These are phyloP conservation scores for Nyleta sp. DNA, from an alignment of 2,888 invertebrate genomes.

Conservation along the genomic window DNA sequence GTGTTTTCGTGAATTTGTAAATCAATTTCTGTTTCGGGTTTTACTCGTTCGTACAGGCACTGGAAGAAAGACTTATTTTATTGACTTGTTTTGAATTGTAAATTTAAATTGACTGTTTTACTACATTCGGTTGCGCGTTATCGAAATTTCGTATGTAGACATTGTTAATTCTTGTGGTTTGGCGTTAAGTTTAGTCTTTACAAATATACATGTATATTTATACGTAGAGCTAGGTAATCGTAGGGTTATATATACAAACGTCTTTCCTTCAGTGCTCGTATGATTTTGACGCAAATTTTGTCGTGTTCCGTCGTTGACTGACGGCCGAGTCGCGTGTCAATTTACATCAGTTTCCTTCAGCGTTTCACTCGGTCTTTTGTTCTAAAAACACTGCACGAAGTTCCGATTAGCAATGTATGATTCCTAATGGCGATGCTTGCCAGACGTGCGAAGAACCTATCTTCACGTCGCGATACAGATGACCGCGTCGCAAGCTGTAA, in stretches of 20 bases:
- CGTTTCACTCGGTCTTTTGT: slow-evolving; percentile 55
- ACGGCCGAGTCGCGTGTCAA: slow-evolving; percentile 49
- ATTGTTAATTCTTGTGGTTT: neutral
- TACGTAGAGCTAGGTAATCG: neutral
- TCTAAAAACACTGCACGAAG: slow-evolving; percentile 62
- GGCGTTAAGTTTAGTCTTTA: slow-evolving; percentile 7
- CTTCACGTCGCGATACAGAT: slow-evolving; percentile 65
- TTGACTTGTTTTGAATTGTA: slow-evolving; percentile 5
- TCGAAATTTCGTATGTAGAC: neutral
- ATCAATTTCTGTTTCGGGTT: slow-evolving; percentile 26
- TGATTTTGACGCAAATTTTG: slow-evolving; percentile 14
- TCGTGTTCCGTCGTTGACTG: slow-evolving; percentile 39
- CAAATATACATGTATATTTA: neutral
- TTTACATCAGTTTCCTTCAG: slow-evolving; percentile 27
- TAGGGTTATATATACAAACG: neutral
- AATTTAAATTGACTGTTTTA: slow-evolving; percentile 6
- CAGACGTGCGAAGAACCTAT: slow-evolving; percentile 69
- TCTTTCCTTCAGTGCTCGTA: slow-evolving; percentile 21
- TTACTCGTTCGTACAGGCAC: neutral
- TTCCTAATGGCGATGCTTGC: slow-evolving; percentile 78
- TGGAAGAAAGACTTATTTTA: slow-evolving; percentile 8
- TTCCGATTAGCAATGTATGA: slow-evolving; percentile 73
- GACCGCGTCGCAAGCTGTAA: slow-evolving; percentile 25
- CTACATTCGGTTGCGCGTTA: neutral
- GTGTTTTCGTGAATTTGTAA: slow-evolving; percentile 49